Base-by-base conservation (phyloP, 2,113 vertebrate genomes). In the Tetraodon nigroviridis region DNA sequence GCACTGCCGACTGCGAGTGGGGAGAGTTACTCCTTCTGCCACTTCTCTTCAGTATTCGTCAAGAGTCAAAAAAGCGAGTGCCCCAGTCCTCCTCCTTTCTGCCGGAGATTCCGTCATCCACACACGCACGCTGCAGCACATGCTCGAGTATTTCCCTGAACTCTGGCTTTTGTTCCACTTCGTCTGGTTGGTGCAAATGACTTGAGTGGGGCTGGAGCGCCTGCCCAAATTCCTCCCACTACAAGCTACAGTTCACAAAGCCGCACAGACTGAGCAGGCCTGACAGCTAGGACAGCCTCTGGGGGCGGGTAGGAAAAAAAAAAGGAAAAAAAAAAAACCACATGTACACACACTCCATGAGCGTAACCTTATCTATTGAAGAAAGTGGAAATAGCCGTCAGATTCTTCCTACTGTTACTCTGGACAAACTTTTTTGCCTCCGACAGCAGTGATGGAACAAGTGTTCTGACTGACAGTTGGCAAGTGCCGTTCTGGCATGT, bases 91-190 rank as follows among this genome's bases (percentile, higher is more conserved):
- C 44, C 69, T 66, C 65, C 54, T 42, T 51, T 64, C 52, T 60
- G 51, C 63, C 64, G 61, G 58, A 64, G 72, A 68, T 63, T 67
- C 68, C 61, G 65, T 76, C 80, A 82, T 32, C 68, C 58, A 69
- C 70, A 51, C 70, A 51, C 67, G 77, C 76, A 51, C 55, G 17
- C 71, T 51, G 24, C 55, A 51, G 76, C 71, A 86, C 75, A 87
- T 81, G 84, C 83, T 82, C 66, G 48, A 86, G 80, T 84, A 80
- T 81, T 79, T 78, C 73, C 52, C 84, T 86, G 81, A 77, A 84
- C 81, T 69, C 84, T 82, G 81, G 77, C 84, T 87, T 86, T 90
- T 86, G 88, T 89, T 90, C 83, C 82, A 73, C 71, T 81, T 72
- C 76, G 84, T 87, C 84, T 85, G 82, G 75, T 84, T 80, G 69